Conservation (phyloP, 2,888 invertebrate genomes). For the Tetrapedia diversipes region DNA sequence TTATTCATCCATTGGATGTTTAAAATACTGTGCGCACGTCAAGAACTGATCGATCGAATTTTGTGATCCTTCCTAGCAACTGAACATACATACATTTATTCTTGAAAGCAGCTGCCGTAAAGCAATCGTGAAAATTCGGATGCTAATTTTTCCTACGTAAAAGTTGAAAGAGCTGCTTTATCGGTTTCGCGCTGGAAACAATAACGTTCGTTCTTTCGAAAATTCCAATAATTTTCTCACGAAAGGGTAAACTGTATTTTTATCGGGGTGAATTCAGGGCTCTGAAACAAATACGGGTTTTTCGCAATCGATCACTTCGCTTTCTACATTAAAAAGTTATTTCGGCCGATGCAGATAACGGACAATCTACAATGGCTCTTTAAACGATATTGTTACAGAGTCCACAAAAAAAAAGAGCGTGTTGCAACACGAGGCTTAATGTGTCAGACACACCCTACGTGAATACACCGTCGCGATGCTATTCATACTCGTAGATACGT, state of each 20-base stretch:
- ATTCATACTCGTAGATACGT: not conserved
- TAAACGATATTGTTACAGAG: constrained; percentile 1
- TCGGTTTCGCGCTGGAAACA: too few relatives aligned
- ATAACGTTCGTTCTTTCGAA: too few relatives aligned
- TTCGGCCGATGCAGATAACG: constrained; percentile 13
- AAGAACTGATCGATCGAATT: too few relatives aligned
- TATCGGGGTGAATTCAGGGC: too few relatives aligned
- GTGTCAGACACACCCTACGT: constrained; percentile 24
- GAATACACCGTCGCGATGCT: not conserved
- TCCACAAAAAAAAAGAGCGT: constrained; percentile 17
- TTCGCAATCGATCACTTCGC: not conserved
- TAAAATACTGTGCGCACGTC: too few relatives aligned
- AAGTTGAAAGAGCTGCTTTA: too few relatives aligned
- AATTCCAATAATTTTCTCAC: too few relatives aligned
- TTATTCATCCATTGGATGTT: not conserved
- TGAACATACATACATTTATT: too few relatives aligned
- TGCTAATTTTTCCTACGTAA: too few relatives aligned
- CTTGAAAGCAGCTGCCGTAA: too few relatives aligned
- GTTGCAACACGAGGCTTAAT: constrained; percentile 13
- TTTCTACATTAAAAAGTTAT: not conserved
- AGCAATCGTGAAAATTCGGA: too few relatives aligned
- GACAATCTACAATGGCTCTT: not conserved
- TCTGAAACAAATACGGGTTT: not conserved
- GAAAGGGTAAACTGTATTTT: not conserved
- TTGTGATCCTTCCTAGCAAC: too few relatives aligned